phyloP scores from a whole-genome alignment of 2,113 vertebrate species.

The Athene cunicularia region DNA sequence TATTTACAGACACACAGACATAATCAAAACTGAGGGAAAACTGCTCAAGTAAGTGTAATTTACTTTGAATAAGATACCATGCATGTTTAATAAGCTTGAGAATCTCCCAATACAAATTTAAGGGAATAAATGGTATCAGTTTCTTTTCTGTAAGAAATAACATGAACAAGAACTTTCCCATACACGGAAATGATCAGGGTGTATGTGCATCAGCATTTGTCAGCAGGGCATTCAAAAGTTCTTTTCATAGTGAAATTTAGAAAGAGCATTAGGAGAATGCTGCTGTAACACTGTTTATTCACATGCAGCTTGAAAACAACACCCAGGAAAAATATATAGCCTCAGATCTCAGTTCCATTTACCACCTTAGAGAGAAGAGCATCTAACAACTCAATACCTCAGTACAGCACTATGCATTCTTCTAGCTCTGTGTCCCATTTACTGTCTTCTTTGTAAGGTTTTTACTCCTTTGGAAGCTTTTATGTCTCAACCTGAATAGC shows the following conservation, averaged over 20 bases:
- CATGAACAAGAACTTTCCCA: background rate
- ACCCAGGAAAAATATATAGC: background rate
- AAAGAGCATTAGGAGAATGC: background rate
- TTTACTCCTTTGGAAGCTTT: background rate
- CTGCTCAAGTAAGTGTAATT: background rate
- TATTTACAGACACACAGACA: slow-evolving; percentile 17
- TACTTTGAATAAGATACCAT: background rate
- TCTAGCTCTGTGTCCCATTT: background rate
- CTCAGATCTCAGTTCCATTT: background rate
- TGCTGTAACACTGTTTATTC: background rate
- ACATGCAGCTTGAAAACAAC: background rate
- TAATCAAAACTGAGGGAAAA: slow-evolving; percentile 19
- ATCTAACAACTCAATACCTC: background rate
- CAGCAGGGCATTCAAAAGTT: background rate
- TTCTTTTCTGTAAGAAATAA: background rate
- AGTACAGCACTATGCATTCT: background rate
- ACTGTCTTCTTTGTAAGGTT: background rate
- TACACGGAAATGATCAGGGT: background rate
- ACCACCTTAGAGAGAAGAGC: background rate
- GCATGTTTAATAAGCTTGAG: background rate
- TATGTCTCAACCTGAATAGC: background rate
- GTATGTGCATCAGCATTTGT: background rate
- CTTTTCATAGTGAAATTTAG: background rate
- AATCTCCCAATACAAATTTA: background rate
- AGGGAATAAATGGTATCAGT: background rate